Percentiles rank a stretch among this genome's conserved stretches.
phyloP scores from a whole-genome alignment of 2,113 vertebrate species.

The Caranx ignobilis region DNA sequence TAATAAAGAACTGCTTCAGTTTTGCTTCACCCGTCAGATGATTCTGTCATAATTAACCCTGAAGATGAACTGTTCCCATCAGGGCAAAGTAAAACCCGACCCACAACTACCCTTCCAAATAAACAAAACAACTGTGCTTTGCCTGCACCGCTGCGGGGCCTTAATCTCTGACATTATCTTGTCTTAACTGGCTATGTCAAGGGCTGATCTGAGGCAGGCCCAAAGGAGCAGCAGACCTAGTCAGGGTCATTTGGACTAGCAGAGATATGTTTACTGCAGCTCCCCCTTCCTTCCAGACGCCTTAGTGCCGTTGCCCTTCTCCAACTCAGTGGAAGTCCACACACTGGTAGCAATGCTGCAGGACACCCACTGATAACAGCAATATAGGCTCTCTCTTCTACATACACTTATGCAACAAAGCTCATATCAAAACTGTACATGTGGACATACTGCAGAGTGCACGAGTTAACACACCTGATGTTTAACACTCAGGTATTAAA shows the following conservation, averaged over 20 bases:
- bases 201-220: slow-evolving; percentile 58
- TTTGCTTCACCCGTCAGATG: neutral
- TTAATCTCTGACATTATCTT: slow-evolving; percentile 73
- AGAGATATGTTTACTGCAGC: slow-evolving; percentile 57
- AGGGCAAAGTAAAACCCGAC: slow-evolving; percentile 18
- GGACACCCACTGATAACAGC: slow-evolving; percentile 45
- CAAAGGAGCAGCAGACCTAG: slow-evolving; percentile 65
- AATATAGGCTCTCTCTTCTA: neutral
- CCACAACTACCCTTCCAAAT: slow-evolving; percentile 40
- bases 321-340: slow-evolving; percentile 64
- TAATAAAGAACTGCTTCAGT: neutral
- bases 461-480: slow-evolving; percentile 1
- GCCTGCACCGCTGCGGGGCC: slow-evolving; percentile 42
- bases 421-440: slow-evolving; percentile 30
- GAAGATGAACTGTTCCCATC: neutral
- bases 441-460: neutral
- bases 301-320: slow-evolving; percentile 45
- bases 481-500: neutral
- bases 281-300: slow-evolving; percentile 49
- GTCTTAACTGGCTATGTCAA: slow-evolving; percentile 73
- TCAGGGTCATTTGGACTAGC: slow-evolving; percentile 70
- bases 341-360: slow-evolving; percentile 55
- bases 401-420: slow-evolving; percentile 14
- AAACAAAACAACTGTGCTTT: slow-evolving; percentile 57
- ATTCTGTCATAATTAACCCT: neutral